phyloP scores from a whole-genome alignment of 2,113 vertebrate species.

The Callipepla californica region DNA sequence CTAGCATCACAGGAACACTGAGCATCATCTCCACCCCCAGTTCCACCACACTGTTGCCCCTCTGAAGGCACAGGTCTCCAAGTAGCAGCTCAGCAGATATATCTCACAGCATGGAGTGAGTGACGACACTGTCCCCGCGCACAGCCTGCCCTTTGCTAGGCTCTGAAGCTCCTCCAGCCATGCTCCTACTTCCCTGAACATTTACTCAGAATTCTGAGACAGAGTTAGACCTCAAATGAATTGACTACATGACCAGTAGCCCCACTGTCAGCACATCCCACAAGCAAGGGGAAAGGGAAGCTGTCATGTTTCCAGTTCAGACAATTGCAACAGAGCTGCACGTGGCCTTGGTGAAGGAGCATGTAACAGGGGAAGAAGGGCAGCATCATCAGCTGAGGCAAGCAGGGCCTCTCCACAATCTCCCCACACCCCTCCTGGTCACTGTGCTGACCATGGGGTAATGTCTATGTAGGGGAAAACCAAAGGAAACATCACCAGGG shows the following conservation, averaged over 20 bases:
- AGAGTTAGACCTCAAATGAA: neutral
- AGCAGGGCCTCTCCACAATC: neutral
- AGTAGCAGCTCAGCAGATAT: rapidly evolving
- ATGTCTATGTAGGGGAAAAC: neutral
- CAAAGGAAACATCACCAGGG: neutral
- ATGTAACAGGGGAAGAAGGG: neutral
- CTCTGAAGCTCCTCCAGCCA: neutral
- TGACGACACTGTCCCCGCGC: rapidly evolving
- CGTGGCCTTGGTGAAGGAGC: rapidly evolving
- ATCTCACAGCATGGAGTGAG: rapidly evolving
- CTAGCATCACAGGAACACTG: rapidly evolving
- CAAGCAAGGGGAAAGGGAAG: neutral
- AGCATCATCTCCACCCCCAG: neutral
- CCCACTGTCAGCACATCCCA: neutral
- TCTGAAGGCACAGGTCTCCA: rapidly evolving
- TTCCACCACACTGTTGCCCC: rapidly evolving
- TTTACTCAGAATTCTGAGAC: rapidly evolving
- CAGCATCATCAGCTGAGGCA: rapidly evolving
- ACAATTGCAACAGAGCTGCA: neutral
- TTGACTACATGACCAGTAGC: neutral
- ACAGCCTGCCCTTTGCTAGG: rapidly evolving
- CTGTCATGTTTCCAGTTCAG: neutral
- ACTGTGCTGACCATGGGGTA: rapidly evolving
- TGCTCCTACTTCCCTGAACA: rapidly evolving
- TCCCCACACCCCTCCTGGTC: neutral